These are phyloP conservation scores for Lathronympha strigana DNA, from an alignment of 2,888 invertebrate genomes.

Conservation along the genomic window DNA sequence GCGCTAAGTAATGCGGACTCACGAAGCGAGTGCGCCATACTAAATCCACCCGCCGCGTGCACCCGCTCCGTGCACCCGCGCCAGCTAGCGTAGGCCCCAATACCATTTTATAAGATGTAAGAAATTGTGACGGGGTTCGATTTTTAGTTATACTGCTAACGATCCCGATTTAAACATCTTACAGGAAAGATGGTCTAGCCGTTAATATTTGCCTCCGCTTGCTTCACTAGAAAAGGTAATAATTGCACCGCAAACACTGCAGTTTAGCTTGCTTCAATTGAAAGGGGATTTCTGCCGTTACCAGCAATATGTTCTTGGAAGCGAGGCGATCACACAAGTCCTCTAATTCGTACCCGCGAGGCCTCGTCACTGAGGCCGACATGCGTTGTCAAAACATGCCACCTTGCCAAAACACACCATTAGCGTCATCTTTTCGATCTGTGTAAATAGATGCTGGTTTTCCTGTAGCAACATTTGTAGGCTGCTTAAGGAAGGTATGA, in stretches of 20 bases:
- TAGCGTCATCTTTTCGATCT: conserved; percentile 23
- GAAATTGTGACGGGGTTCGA: no score
- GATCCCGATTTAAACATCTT: background rate
- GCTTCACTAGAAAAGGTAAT: background rate
- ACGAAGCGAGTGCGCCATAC: no score
- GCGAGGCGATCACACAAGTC: conserved; percentile 7
- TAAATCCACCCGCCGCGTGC: no score
- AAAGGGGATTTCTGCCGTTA: conserved; percentile 11
- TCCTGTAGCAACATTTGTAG: background rate
- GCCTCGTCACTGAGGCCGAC: conserved; percentile 4
- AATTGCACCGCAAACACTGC: conserved; percentile 1
- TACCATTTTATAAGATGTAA: no score
- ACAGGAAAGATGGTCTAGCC: conserved; percentile 11
- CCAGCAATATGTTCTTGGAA: background rate
- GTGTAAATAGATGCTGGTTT: conserved; percentile 19
- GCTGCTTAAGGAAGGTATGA: background rate
- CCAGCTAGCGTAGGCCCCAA: no score
- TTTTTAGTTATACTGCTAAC: background rate
- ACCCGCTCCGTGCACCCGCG: no score
- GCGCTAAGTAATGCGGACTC: no score
- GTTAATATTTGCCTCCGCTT: background rate
- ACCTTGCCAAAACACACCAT: conserved; percentile 27
- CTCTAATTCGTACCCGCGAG: conserved; percentile 20
- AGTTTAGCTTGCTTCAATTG: conserved; percentile 1
- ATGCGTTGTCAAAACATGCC: conserved; percentile 27